A percentile compares a stretch with the other conserved stretches of the same genome.
phyloP scores from a whole-genome alignment of 1,140 invertebrate species.

The Phymorhynchus buccinoides region DNA sequence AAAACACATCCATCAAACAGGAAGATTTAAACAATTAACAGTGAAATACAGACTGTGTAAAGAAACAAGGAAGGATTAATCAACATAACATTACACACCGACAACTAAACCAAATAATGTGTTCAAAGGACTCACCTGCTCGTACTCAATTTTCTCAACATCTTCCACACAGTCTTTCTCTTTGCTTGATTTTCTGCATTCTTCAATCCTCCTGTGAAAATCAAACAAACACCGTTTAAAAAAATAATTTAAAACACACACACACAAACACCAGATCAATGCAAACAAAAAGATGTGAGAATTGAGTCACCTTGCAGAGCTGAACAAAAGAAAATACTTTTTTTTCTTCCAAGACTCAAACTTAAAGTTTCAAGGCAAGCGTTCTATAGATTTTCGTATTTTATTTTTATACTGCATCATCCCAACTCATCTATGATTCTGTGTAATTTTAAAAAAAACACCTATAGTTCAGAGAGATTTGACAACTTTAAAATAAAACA shows the following conservation, averaged over 20 bases:
- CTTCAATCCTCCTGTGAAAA: constrained; percentile 26
- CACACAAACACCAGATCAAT: background rate
- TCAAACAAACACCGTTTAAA: background rate
- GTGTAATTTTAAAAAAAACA: no score
- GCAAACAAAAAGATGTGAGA: background rate
- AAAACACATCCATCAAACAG: no score
- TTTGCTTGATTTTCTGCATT: constrained; percentile 33
- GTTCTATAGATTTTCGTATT: background rate
- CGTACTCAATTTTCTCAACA: constrained; percentile 38
- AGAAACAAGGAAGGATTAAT: no score
- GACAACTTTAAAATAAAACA: no score
- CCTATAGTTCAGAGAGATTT: no score
- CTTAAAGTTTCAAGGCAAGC: background rate
- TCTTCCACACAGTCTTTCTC: constrained; percentile 48
- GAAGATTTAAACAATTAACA: no score
- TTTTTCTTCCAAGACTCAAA: background rate
- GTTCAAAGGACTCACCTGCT: constrained; percentile 40
- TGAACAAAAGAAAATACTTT: background rate
- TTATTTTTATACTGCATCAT: background rate
- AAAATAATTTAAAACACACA: background rate
- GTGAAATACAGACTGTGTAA: no score
- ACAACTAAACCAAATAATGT: background rate
- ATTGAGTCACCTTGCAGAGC: background rate
- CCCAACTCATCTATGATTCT: no score
- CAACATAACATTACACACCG: no score